Percentiles rank a stretch among this genome's conserved stretches.
phyloP scores from a whole-genome alignment of 2,113 vertebrate species.

The Malurus alboscapulatus region DNA sequence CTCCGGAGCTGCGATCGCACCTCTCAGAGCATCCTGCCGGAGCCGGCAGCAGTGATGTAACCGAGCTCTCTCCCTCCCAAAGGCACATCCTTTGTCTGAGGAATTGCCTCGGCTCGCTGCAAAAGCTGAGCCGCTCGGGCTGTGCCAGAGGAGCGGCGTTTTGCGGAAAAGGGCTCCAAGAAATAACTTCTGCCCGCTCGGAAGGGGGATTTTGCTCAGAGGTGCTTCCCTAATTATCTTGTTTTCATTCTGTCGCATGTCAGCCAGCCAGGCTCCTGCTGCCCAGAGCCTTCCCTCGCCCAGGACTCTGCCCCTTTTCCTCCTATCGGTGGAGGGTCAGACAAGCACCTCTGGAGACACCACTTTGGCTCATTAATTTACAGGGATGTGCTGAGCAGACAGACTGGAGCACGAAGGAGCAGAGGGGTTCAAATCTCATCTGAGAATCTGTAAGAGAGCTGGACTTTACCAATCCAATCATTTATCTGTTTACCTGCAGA shows the following conservation, averaged over 20 bases:
- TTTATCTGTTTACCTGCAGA: neutral
- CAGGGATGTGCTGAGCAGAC: neutral
- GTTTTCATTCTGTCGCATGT: neutral
- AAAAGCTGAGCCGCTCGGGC: neutral
- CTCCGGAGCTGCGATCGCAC: slow-evolving; percentile 19
- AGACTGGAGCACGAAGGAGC: neutral
- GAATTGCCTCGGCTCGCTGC: neutral
- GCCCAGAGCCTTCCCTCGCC: neutral
- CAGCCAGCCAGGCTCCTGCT: neutral
- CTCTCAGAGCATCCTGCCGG: neutral
- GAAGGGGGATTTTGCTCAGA: neutral
- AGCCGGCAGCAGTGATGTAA: slow-evolving; percentile 41
- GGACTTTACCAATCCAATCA: neutral
- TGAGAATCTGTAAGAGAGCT: neutral
- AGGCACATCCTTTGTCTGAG: slow-evolving; percentile 68
- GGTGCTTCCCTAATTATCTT: neutral
- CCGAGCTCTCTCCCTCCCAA: slow-evolving; percentile 21
- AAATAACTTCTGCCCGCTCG: neutral
- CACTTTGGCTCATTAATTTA: neutral
- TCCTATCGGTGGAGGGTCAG: neutral
- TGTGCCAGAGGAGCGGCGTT: neutral
- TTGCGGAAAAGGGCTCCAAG: neutral
- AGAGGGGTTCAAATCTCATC: neutral
- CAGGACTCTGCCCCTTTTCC: neutral
- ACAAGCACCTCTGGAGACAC: neutral